Evolutionary conservation across 2,797 vertebrate species (phyloP), one percentile per base, ranked within the genome.

Genomic region (Enteromius mattozi): DNA sequence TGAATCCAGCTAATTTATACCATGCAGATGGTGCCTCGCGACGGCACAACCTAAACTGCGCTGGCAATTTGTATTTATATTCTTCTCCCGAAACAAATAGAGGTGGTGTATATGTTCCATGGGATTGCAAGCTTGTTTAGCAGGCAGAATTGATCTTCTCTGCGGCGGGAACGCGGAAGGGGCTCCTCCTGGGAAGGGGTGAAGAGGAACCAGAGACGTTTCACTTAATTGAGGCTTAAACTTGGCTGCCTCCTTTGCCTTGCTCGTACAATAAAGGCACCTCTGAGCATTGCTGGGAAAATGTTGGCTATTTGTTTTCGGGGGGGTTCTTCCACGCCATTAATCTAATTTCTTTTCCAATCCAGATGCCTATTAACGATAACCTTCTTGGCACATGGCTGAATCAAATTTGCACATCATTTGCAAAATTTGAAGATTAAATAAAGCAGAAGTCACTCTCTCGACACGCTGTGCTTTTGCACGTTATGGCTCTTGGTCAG

Each of bases 361-460:
- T 86, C 78, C 85, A 85, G 87, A 90, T 89, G 78, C 68, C 86
- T 80, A 86, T 86, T 87, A 90, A 75, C 19, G 78, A 85, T 89
- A 88, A 82, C 85, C 82, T 87, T 78, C 74, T 83, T 86, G 86
- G 78, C 81, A 69, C 75, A 42, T 9, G 16, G 37, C 56, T 72
- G 85, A 80, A 88, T 85, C 86, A 78, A 81, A 89, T 90, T 89
- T 88, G 87, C 86, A 88, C 88, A 83, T 86, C 84, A 81, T 91
- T 86, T 90, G 86, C 83, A 83, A 85, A 88, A 89, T 83, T 63
- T 63, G 69, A 86, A 77, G 86, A 89, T 88, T 87, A 89, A 89
- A 88, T 88, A 89, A 88, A 89, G 84, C 80, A 76, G 80, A 85
- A 84, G 69, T 71, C 37, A 56, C 77, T 65, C 80, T 33, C 61